These are phyloP conservation scores for Smithornis capensis DNA, from an alignment of 2,113 vertebrate genomes.

Conservation along the genomic window DNA sequence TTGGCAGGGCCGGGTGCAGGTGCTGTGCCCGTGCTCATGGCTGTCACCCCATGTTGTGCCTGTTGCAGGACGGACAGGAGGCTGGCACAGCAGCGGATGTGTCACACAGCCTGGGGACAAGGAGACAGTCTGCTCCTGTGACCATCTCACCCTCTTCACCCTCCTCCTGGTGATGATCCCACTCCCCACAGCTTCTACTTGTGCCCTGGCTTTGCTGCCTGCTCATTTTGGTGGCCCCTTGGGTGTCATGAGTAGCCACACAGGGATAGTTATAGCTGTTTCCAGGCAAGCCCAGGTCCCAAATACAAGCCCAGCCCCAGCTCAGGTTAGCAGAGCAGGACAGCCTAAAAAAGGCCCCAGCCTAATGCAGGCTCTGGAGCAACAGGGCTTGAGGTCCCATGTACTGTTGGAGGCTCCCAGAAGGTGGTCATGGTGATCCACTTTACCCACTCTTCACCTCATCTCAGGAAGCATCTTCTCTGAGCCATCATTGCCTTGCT, in stretches of 20 bases:
- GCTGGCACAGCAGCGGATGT: conserved; percentile 78
- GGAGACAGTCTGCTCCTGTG: conserved; percentile 75
- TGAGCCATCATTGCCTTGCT: background rate
- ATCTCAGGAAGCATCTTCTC: background rate
- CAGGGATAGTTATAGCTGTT: background rate
- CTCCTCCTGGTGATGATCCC: conserved; percentile 83
- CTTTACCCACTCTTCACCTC: background rate
- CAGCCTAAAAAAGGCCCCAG: background rate
- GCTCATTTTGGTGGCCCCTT: background rate
- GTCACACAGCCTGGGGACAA: background rate
- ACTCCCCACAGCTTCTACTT: background rate
- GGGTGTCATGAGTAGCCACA: background rate
- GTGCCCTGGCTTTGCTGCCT: background rate
- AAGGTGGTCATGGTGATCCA: background rate
- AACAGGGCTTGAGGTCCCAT: background rate
- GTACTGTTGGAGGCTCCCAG: background rate
- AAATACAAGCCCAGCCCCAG: background rate
- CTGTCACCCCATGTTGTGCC: accelerated
- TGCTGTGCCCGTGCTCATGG: accelerated
- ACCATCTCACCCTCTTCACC: conserved; percentile 88
- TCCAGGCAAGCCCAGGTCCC: background rate
- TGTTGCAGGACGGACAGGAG: conserved; percentile 41
- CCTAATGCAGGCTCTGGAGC: background rate
- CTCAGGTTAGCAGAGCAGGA: background rate
- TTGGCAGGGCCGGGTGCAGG: accelerated